phyloP scores from a whole-genome alignment of 2,888 invertebrate genomes.

The Lasioglossum morio region DNA sequence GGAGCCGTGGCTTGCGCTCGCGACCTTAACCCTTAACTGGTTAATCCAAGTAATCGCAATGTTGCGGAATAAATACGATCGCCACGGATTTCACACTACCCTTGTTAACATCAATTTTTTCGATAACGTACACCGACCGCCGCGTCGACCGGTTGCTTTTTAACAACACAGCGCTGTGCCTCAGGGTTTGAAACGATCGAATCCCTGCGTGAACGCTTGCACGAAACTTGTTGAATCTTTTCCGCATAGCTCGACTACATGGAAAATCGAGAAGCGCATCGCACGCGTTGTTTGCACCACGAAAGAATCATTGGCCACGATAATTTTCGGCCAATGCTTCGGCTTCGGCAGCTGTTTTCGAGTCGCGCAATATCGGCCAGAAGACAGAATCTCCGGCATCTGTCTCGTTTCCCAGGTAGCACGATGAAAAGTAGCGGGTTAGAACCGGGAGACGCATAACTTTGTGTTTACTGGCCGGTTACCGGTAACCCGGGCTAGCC shows the following conservation, averaged over 20 bases:
- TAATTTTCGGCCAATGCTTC: too few species aligned
- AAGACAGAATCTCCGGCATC: conserved; percentile 24
- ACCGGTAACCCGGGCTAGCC: conserved; percentile 50
- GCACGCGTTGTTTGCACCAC: neutral
- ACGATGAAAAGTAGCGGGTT: conserved; percentile 43
- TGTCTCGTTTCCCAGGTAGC: conserved; percentile 28
- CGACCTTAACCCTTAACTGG: conserved; percentile 51
- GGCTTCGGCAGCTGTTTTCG: neutral
- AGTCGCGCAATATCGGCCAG: neutral
- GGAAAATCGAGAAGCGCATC: neutral
- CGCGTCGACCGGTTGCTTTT: neutral
- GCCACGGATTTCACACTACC: neutral
- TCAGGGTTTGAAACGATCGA: neutral
- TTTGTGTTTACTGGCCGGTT: conserved; percentile 58
- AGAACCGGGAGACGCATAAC: conserved; percentile 50
- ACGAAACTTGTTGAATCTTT: neutral
- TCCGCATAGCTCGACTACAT: neutral
- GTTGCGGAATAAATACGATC: neutral
- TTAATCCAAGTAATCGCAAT: conserved; percentile 33
- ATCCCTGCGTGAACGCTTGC: neutral
- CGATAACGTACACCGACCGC: neutral
- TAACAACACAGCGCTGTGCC: neutral
- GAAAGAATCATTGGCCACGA: neutral
- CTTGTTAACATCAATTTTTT: neutral
- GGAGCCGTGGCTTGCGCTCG: conserved; percentile 28